These are phyloP conservation scores for Ranitomeya variabilis DNA, from an alignment of 2,113 vertebrate species.

Conservation along the genomic window DNA sequence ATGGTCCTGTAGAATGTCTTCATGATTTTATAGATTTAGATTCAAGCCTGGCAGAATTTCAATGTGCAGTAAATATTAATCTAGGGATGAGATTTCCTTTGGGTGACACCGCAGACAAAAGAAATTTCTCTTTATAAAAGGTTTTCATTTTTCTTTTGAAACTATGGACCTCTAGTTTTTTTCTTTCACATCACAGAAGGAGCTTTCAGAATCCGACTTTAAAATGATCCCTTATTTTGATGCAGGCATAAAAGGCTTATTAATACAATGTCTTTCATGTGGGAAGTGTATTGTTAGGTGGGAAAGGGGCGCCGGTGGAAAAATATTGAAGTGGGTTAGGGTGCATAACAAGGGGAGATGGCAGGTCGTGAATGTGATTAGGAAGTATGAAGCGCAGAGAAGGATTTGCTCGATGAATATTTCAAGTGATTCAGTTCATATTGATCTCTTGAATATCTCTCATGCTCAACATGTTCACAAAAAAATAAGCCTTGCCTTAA, in stretches of 20 bases:
- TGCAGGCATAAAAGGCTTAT: conserved; percentile 25
- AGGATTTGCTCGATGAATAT: neutral
- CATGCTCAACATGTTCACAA: neutral
- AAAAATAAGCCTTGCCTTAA: neutral
- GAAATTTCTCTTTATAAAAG: neutral
- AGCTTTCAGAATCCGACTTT: conserved; percentile 4
- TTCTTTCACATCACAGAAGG: conserved; percentile 21
- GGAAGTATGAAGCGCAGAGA: neutral
- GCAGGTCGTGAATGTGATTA: neutral
- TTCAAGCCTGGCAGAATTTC: conserved; percentile 34
- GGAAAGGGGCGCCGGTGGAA: neutral
- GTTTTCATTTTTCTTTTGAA: neutral
- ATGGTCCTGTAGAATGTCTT: neutral
- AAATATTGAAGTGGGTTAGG: neutral
- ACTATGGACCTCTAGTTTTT: neutral
- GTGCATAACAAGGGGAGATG: neutral
- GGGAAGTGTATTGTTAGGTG: neutral
- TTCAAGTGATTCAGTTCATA: neutral
- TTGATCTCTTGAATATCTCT: neutral
- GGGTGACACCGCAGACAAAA: conserved; percentile 13
- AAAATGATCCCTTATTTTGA: conserved; percentile 41
- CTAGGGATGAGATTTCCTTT: neutral
- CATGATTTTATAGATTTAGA: conserved; percentile 52
- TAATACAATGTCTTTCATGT: conserved; percentile 18
- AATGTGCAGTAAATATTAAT: conserved; percentile 29